Base-by-base conservation (phyloP, 1,140 invertebrate genomes). In the Drosophila murphyi region DNA sequence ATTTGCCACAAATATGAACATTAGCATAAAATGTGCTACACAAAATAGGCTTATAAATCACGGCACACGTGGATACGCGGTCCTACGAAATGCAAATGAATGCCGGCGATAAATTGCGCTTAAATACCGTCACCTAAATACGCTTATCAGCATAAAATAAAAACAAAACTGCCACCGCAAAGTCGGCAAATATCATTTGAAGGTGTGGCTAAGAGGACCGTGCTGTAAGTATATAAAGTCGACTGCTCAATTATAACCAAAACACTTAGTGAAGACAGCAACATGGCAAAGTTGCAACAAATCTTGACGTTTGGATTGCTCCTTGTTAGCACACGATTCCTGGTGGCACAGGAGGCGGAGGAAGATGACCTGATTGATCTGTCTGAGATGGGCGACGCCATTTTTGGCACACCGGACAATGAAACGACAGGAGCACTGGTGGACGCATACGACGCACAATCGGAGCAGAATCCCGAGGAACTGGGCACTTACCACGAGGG, bases 401-500 rank as follows among this genome's bases (percentile, higher is more conserved):
- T 94, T 1, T 95, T 92, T 55, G 94, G 94, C 1, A 59, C 82
- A 2, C 95, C 95, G 1, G 93, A 92, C 39, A 92, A 92, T 43
- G 93, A 80, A 51, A 81, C 56, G 3, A 90, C 45, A 81, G 93
- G 10, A 79, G 94, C 34, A 95, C 95, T 87, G 95, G 95, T 2
- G 94, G 96, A 85, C 95, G 96, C 88, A 79, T 96, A 95, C 94
- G 92, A 93, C 39, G 82, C 89, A 3, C 92, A 93, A 94, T 76
- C 95, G 0, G 86, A 92, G 1, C 91, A 94, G 37, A 96, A 96
- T 87, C 96, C 96, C 0, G 96, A 97, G 82, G 96, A 97, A 82
- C 88, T 96, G 61, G 96, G 96, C 1, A 93, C 94, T 2, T 97
- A 96, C 80, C 93, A 93, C 0, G 95, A 97, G 82, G 96, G 96